Evolutionary conservation across 2,113 vertebrate genomes (phyloP), one percentile per base, ranked within the genome.

Genomic region (Pseudorectes ferrugineus): DNA sequence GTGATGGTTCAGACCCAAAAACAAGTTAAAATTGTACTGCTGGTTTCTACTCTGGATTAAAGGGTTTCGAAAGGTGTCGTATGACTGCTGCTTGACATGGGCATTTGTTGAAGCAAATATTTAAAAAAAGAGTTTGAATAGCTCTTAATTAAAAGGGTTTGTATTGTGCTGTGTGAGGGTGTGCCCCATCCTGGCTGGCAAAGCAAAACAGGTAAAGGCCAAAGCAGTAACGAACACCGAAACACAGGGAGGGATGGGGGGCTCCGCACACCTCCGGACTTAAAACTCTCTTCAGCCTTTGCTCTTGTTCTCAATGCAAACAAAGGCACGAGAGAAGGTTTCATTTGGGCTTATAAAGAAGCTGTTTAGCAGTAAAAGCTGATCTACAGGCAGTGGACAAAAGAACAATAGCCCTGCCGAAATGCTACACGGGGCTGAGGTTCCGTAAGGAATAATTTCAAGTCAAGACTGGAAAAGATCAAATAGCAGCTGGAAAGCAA

Each of bases 381-480:
- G 59, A 91, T 92, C 73, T 89, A 92, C 74, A 88, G 81, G 72
- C 42, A 33, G 42, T 52, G 73, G 84, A 96, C 75, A 93, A 83
- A 92, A 76, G 92, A 94, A 93, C 72, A 97, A 94, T 73, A 66
- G 92, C 86, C 63, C 73, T 61, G 71, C n/a, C 26, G 81, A 96
- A 95, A 96, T 45, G 91, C 80, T 90, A 94, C 87, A 88, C 68
- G 54, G 66, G 72, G 75, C 79, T 63, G 61, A 84, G 72, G 38
- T 92, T 84, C 86, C 92, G 78, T 71, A 85, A 92, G 83, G 67
- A 92, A 40, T 82, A 55, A 95, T 79, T 95, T 76, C 11, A 5
- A 88, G 75, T 58, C 12, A 87, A 76, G 79, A 62, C 59, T 90
- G 78, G 43, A 58, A 95, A 95, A 96, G 95, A 96, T 93, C 95